These are phyloP conservation scores for Spermophilus dauricus DNA, from an alignment of 2,113 vertebrate species.

Conservation along the genomic window DNA sequence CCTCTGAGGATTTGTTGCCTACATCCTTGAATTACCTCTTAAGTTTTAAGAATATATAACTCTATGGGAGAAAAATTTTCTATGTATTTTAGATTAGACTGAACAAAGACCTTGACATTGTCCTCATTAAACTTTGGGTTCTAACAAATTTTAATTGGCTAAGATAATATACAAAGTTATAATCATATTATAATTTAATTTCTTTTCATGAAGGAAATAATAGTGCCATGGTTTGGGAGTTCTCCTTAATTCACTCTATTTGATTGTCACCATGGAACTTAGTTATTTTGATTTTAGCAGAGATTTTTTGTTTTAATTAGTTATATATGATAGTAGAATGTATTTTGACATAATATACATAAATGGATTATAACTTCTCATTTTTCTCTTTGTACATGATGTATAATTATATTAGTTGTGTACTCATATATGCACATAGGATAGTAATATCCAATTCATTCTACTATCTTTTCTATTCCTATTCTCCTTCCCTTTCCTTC, in stretches of 20 bases:
- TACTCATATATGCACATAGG: too few species aligned
- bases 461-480: too few species aligned
- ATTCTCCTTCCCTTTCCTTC: too few species aligned
- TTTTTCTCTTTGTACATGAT: too few species aligned
- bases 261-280: conserved; percentile 31
- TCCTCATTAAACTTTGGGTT: not conserved
- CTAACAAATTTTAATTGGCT: not conserved
- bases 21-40: conserved; percentile 8
- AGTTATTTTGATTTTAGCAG: conserved; percentile 56
- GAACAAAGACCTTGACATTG: conserved; percentile 18
- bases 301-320: not conserved
- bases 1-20: not conserved
- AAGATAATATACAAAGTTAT: conserved; percentile 28
- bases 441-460: too few species aligned
- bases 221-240: conserved; percentile 11
- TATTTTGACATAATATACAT: too few species aligned
- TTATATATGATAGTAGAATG: too few species aligned
- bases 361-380: too few species aligned
- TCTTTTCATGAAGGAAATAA: conserved; percentile 3
- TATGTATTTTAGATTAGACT: not conserved
- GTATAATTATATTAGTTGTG: too few species aligned
- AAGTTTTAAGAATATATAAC: not conserved
- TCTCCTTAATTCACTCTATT: conserved; percentile 56
- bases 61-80: not conserved
- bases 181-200: conserved; percentile 15